phyloP scores from a whole-genome alignment of 2,113 vertebrate genomes.

The Calidris pygmaea region DNA sequence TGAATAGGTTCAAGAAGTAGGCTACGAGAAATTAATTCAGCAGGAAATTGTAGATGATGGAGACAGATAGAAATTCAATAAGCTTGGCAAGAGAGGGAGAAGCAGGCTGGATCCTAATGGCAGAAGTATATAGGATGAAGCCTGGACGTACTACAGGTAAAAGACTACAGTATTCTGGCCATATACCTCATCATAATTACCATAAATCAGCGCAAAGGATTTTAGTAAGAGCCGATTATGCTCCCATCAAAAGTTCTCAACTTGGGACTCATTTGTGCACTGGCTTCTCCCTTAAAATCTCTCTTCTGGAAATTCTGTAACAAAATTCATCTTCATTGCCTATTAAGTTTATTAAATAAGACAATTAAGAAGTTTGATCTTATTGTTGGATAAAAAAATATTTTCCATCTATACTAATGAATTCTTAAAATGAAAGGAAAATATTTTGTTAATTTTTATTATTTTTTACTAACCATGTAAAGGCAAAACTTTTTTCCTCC shows the following conservation, averaged over 20 bases:
- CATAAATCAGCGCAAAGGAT: neutral
- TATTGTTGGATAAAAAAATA: neutral
- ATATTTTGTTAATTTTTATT: neutral
- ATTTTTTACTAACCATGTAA: neutral
- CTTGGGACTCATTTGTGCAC: neutral
- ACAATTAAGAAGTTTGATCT: neutral
- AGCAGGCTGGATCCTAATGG: neutral
- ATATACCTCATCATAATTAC: neutral
- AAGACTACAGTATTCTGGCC: neutral
- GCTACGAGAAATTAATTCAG: conserved; percentile 37
- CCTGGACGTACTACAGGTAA: neutral
- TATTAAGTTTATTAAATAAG: neutral
- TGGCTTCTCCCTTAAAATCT: neutral
- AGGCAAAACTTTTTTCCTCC: neutral
- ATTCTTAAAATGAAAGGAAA: conserved; percentile 9
- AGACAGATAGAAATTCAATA: conserved; percentile 59
- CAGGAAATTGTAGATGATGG: conserved; percentile 40
- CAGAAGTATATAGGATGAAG: neutral
- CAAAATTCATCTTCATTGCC: neutral
- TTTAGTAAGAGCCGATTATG: neutral
- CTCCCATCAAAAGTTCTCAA: neutral
- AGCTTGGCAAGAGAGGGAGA: neutral
- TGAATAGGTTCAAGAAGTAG: conserved; percentile 28
- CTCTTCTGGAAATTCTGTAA: neutral
- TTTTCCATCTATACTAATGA: neutral